A percentile compares a stretch with the other conserved stretches of the same genome.
phyloP scores from a whole-genome alignment of 2,113 vertebrate species.

The Aldabrachelys gigantea region DNA sequence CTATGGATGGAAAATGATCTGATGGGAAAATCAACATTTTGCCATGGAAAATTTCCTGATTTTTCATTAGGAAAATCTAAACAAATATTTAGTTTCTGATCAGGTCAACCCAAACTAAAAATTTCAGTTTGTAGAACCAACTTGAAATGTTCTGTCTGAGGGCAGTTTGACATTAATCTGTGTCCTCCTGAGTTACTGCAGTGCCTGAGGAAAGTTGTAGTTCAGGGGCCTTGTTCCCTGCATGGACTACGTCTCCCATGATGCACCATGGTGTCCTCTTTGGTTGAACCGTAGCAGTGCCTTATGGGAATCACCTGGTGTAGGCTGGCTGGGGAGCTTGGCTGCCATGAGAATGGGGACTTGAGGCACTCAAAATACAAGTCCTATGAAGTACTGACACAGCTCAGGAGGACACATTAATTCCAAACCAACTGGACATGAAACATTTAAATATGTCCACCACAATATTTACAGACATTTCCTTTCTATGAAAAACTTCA shows the following conservation, averaged over 20 bases:
- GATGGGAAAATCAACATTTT: not conserved
- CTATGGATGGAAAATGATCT: not conserved
- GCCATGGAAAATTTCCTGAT: not conserved
- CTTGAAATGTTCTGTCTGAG: not conserved
- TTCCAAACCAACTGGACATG: not conserved
- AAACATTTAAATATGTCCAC: too few species aligned
- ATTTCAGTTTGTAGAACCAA: not conserved
- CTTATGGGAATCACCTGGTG: not conserved
- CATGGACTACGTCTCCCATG: not conserved
- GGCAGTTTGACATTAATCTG: not conserved
- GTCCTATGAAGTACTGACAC: too few species aligned
- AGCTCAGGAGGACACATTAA: not conserved
- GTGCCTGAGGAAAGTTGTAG: not conserved
- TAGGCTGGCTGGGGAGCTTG: not conserved
- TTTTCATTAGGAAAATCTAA: not conserved
- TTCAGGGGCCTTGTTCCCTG: not conserved
- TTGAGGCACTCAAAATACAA: not conserved
- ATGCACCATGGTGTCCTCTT: too few species aligned
- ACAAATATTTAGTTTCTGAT: not conserved
- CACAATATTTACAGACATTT: not conserved
- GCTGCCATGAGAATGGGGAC: too few species aligned
- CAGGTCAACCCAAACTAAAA: not conserved
- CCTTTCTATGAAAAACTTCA: not conserved
- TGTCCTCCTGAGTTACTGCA: not conserved
- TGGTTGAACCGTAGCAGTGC: not conserved